Base-by-base conservation (phyloP, 1,140 invertebrate genomes). In the Drosophila sp. region DNA sequence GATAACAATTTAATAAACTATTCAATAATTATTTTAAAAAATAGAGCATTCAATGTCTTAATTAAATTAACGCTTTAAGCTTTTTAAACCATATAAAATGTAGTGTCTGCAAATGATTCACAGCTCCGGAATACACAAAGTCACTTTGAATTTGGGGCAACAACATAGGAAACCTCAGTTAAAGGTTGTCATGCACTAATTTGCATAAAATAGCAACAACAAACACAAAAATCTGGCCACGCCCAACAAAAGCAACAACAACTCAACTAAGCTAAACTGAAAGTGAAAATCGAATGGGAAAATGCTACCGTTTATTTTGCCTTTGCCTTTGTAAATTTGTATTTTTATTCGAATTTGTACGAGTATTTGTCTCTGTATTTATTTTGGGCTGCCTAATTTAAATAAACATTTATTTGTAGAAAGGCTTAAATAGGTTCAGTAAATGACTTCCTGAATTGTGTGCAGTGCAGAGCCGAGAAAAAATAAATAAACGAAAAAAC, bases 331-430 rank as follows among this genome's bases (percentile, higher is more conserved):
- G 58, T 58, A 29, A 43, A 48, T 9, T 41, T 75, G 43, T 70
- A 16, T 72, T 72, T 57, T n/a, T n/a, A n/a, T n/a, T n/a, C n/a
- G n/a, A n/a, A n/a, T n/a, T n/a, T n/a, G n/a, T n/a, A n/a, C n/a
- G n/a, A n/a, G 59, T 80, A 76, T 82, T 82, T 76, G 41, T 45
- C 27, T 74, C 69, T 65, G 67, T 89, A 89, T 82, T 89, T 89
- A 82, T 77, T 74, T 78, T 62, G 79, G 36, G 62, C 58, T 34
- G 58, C 53, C 83, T 89, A 87, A 87, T 87, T 87, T 87, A 87
- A 87, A 87, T 87, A 87, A 87, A 87, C 82, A 89, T 87, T 89
- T 87, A 83, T 83, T 89, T 87, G 82, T 58, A 74, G 76, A 83
- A 70, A 76, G 82, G 75, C 83, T 63, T 76, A 82, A 87, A 87